Percentiles rank a stretch among this genome's conserved stretches.
These are phyloP conservation scores for Zaprionus tsacasi DNA, from an alignment of 1,140 invertebrate genomes.

Conservation along the genomic window DNA sequence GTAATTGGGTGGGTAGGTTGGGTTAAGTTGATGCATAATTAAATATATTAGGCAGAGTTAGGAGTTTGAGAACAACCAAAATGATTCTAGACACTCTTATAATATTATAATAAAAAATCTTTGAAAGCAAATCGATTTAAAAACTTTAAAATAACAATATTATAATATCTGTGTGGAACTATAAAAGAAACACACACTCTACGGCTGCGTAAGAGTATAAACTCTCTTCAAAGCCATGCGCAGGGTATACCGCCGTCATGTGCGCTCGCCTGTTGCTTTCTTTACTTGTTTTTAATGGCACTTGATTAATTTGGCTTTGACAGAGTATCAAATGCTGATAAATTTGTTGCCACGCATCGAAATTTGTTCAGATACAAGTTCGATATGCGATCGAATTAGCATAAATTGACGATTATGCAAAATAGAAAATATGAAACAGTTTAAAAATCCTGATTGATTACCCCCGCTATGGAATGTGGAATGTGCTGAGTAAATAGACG, in stretches of 20 bases:
- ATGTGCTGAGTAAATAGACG: slow-evolving; percentile 9
- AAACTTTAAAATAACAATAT: too few relatives aligned
- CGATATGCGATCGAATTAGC: slow-evolving; percentile 7
- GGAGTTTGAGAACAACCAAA: too few relatives aligned
- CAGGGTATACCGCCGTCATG: background rate
- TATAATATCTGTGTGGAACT: too few relatives aligned
- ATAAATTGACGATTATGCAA: slow-evolving; percentile 45
- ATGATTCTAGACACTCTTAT: too few relatives aligned
- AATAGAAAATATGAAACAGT: slow-evolving; percentile 40
- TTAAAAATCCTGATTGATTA: slow-evolving; percentile 43
- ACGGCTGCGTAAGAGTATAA: too few relatives aligned
- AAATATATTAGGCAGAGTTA: too few relatives aligned
- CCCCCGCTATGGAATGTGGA: slow-evolving; percentile 2
- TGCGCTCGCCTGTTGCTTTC: background rate
- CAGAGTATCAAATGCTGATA: slow-evolving; percentile 25
- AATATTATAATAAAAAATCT: too few relatives aligned
- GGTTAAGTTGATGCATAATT: background rate
- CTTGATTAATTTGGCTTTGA: slow-evolving; percentile 37
- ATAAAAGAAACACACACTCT: too few relatives aligned
- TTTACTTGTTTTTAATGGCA: slow-evolving; percentile 12
- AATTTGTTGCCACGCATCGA: slow-evolving; percentile 36
- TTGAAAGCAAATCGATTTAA: too few relatives aligned
- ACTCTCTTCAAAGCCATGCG: too few relatives aligned
- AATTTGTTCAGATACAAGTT: slow-evolving; percentile 8
- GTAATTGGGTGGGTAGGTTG: background rate